Percentiles rank a stretch among this genome's conserved stretches.
These are phyloP conservation scores for Muscicapa adusta DNA, from an alignment of 2,113 vertebrate species.

Conservation along the genomic window DNA sequence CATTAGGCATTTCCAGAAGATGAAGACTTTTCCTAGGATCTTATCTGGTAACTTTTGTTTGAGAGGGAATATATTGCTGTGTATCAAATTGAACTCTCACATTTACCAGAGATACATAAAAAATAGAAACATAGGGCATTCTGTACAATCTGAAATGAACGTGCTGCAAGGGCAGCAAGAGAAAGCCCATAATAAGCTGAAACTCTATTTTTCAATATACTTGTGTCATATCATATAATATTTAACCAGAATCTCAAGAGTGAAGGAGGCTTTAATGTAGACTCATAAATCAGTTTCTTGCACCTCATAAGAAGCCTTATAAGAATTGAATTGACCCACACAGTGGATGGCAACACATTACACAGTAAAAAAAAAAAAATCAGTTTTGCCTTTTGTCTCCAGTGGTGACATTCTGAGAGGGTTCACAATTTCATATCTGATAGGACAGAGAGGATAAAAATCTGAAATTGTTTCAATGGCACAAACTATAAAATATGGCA, in stretches of 20 bases:
- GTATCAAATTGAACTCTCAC: constrained; percentile 28
- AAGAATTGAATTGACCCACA: constrained; percentile 37
- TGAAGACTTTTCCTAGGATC: constrained; percentile 9
- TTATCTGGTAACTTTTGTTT: constrained; percentile 38
- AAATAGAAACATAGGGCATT: not conserved
- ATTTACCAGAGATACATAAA: constrained; percentile 5
- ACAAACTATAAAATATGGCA: not conserved
- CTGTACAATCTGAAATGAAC: not conserved
- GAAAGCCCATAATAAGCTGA: constrained; percentile 2
- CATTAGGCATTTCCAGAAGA: not conserved
- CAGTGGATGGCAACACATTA: not conserved
- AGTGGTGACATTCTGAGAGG: not conserved
- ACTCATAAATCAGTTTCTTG: constrained; percentile 49
- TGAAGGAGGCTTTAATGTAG: constrained; percentile 23
- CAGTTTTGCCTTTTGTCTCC: constrained; percentile 29
- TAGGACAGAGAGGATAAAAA: not conserved
- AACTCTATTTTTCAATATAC: constrained; percentile 49
- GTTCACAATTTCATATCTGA: not conserved
- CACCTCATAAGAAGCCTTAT: constrained; percentile 2
- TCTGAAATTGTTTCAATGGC: not conserved
- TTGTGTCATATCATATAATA: constrained; percentile 55
- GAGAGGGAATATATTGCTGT: constrained; percentile 1
- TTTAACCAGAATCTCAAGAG: constrained; percentile 56
- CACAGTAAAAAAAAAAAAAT: not conserved
- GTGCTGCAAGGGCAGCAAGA: not conserved